Conservation (phyloP, 2,113 vertebrate species). For the Sylvicapra grimmia region DNA sequence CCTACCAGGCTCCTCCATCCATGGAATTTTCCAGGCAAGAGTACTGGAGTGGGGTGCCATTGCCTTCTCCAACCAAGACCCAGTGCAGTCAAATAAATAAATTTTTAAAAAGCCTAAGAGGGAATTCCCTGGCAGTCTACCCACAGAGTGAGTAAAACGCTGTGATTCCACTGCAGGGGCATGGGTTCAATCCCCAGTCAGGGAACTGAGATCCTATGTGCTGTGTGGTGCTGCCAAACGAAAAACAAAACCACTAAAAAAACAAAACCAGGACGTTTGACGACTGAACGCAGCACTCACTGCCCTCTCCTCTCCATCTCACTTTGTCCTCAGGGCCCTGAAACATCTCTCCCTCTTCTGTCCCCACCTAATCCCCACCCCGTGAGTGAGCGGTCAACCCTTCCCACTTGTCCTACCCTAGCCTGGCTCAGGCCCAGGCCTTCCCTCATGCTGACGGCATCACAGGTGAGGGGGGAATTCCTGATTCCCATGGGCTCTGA, state of each 20-base stretch:
- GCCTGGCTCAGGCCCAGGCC: neutral
- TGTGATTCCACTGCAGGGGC: neutral
- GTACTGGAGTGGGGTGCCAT: too few relatives aligned
- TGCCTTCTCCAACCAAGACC: neutral
- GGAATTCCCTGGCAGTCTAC: neutral
- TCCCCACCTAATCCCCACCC: neutral
- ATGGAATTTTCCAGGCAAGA: too few relatives aligned
- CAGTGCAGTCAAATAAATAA: neutral
- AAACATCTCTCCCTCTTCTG: neutral
- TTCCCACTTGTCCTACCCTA: too few relatives aligned
- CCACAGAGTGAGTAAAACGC: neutral
- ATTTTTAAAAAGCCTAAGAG: neutral
- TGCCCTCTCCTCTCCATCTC: neutral
- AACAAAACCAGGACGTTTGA: neutral
- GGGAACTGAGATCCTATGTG: neutral
- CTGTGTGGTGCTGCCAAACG: neutral
- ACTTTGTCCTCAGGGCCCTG: neutral
- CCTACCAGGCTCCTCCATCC: too few relatives aligned
- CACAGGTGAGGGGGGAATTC: neutral
- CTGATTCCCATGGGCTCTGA: neutral
- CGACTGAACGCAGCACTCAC: rapidly evolving
- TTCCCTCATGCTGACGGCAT: neutral
- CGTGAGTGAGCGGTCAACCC: neutral
- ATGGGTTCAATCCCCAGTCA: neutral
- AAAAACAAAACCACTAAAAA: neutral